Percentiles rank a stretch among this genome's conserved stretches.
These are phyloP conservation scores for Lasiurus borealis DNA, from an alignment of 2,113 vertebrate species.

Conservation along the genomic window DNA sequence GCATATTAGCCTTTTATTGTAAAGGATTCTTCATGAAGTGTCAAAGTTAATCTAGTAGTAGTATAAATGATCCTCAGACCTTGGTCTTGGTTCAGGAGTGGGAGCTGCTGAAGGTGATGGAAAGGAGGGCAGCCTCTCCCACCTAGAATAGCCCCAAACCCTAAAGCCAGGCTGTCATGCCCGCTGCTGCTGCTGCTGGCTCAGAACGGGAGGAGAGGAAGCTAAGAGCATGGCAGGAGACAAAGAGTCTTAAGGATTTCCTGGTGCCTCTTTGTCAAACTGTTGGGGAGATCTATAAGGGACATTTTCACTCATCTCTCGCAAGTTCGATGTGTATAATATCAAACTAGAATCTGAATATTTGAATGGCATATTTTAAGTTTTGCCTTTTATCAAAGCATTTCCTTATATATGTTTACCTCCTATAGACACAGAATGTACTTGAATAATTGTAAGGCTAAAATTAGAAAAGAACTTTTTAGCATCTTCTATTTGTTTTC, in stretches of 20 bases:
- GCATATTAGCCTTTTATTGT: too few relatives aligned
- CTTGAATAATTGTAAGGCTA: slow-evolving; percentile 26
- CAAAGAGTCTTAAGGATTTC: not conserved
- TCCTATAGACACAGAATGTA: not conserved
- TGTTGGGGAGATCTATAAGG: not conserved
- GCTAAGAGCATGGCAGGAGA: not conserved
- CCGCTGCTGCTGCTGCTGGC: not conserved
- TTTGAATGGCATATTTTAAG: not conserved
- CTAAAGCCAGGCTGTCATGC: not conserved
- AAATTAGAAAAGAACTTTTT: not conserved
- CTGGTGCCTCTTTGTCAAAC: not conserved
- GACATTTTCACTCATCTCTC: slow-evolving; percentile 27
- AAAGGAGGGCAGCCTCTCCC: not conserved
- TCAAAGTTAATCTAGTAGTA: not conserved
- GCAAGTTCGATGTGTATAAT: not conserved
- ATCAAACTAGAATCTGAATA: not conserved
- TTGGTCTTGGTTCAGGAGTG: not conserved
- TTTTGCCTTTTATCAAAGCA: slow-evolving; percentile 14
- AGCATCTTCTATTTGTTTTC: not conserved
- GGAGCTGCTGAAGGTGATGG: not conserved
- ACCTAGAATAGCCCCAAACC: not conserved
- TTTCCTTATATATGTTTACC: not conserved
- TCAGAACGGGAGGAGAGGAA: not conserved
- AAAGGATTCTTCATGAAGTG: not conserved
- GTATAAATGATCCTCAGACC: not conserved